Evolutionary conservation across 2,888 invertebrate genomes (phyloP).

Genomic region (Lithodes maja): DNA sequence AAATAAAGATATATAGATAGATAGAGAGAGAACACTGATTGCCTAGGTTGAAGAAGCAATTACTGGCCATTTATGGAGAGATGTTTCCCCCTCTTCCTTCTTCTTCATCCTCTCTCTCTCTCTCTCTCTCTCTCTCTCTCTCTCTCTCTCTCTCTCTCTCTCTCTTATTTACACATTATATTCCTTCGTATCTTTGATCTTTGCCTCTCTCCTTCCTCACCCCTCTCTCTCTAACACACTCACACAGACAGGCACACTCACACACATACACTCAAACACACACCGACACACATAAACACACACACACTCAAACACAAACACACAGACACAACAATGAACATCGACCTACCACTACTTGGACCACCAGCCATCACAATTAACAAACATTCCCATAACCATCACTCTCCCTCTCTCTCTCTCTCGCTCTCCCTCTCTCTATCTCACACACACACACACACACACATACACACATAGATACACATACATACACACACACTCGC

Average conservation of each 20-base stretch:
- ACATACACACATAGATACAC: too few species aligned
- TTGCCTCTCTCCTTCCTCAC: not conserved
- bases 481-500: too few species aligned
- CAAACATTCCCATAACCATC: not conserved
- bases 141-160: slow-evolving; percentile 23
- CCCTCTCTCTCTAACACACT: not conserved
- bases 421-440: not conserved
- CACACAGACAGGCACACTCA: not conserved
- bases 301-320: not conserved
- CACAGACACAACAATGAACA: not conserved
- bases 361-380: not conserved
- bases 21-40: too few species aligned
- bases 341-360: not conserved
- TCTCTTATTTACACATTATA: too few species aligned
- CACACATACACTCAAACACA: not conserved
- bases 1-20: too few species aligned
- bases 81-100: too few species aligned
- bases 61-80: too few species aligned
- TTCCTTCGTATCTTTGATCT: too few species aligned
- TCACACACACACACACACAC: not conserved
- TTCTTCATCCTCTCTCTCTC: too few species aligned
- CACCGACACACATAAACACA: not conserved
- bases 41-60: too few species aligned
- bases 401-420: not conserved
- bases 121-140: not conserved